Evolutionary conservation across 2,113 vertebrate species (phyloP).

Genomic region (Arenaria interpres): DNA sequence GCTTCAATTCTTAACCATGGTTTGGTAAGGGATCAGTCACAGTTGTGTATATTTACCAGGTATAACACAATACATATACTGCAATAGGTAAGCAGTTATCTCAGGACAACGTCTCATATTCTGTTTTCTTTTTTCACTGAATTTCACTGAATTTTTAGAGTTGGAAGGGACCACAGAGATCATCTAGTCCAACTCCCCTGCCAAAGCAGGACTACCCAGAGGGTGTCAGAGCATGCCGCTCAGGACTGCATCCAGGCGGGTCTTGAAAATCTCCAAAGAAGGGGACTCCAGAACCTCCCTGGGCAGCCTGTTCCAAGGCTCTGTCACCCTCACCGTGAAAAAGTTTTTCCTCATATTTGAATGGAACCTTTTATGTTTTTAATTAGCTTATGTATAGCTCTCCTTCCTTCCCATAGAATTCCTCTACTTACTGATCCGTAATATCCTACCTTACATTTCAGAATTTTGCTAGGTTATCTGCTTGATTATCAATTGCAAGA

Average conservation of each 20-base stretch:
- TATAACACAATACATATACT: not conserved
- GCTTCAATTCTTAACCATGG: not conserved
- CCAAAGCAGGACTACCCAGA: too few relatives aligned
- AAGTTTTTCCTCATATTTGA: too few relatives aligned
- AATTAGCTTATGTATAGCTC: not conserved
- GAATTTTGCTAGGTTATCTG: not conserved
- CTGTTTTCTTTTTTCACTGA: not conserved
- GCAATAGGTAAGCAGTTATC: not conserved
- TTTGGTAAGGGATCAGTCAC: not conserved
- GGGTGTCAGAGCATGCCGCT: too few relatives aligned
- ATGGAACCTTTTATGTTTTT: too few relatives aligned
- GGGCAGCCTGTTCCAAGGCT: too few relatives aligned
- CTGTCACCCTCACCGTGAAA: too few relatives aligned
- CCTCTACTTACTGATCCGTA: not conserved
- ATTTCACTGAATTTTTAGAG: too few relatives aligned
- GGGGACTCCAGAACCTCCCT: too few relatives aligned
- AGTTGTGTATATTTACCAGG: not conserved
- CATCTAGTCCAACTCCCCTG: too few relatives aligned
- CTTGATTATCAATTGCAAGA: not conserved
- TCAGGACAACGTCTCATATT: not conserved
- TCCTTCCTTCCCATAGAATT: not conserved
- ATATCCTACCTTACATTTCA: not conserved
- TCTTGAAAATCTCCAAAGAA: too few relatives aligned
- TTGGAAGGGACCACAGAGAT: too few relatives aligned
- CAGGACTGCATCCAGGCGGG: too few relatives aligned